These are phyloP conservation scores for Bombus balteatus DNA, from an alignment of 1,140 invertebrate species.

Conservation along the genomic window DNA sequence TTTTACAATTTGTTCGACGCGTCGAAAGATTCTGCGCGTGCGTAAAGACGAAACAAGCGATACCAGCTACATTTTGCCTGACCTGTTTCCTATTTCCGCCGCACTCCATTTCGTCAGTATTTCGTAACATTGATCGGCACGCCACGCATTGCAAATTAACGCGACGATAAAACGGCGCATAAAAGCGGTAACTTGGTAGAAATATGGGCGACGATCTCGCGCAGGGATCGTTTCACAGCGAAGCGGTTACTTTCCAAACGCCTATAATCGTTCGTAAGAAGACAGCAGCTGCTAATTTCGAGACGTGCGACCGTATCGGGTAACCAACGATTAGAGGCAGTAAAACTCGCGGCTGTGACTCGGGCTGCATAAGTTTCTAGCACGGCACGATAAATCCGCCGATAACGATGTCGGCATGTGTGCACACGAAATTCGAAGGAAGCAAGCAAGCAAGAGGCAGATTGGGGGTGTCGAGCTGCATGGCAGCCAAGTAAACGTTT, in stretches of 20 bases:
- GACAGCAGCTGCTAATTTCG: conserved; percentile 55
- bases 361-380: conserved; percentile 41
- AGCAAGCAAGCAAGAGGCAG: background rate
- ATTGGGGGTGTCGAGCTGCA: background rate
- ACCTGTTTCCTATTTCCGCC: conserved; percentile 28
- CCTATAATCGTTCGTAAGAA: conserved; percentile 23
- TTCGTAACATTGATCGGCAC: background rate
- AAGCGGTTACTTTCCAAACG: background rate
- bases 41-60: background rate
- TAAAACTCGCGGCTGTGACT: conserved; percentile 8
- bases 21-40: background rate
- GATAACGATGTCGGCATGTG: conserved; percentile 40
- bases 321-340: conserved; percentile 50
- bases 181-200: conserved; percentile 24
- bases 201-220: conserved; percentile 3
- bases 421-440: background rate
- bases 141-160: conserved; percentile 34
- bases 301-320: background rate
- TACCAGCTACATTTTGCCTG: background rate
- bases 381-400: conserved; percentile 41
- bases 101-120: conserved; percentile 13
- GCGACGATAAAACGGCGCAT: conserved; percentile 44
- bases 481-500: conserved; percentile 54
- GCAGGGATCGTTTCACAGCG: background rate
- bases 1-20: background rate